Conservation (phyloP, 2,113 vertebrate species). For the Pavo muticus region DNA sequence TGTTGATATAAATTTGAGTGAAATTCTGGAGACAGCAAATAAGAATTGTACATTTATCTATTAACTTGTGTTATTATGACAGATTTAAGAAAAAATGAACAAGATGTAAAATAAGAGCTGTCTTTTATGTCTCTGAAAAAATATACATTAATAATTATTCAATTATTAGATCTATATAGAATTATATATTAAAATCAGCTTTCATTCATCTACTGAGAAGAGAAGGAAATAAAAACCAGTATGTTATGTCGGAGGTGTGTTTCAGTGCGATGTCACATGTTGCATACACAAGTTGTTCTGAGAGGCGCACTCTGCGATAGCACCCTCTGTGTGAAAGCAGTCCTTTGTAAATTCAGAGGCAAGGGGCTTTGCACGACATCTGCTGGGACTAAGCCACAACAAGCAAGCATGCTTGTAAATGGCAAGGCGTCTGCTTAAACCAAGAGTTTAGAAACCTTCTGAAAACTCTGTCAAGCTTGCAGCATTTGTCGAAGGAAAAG, state of each 20-base stretch:
- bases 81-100: background rate
- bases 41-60: too few species aligned
- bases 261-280: background rate
- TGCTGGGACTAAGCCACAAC: background rate
- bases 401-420: background rate
- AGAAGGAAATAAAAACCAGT: background rate
- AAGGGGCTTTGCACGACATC: background rate
- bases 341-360: background rate
- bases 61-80: too few species aligned
- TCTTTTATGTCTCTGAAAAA: background rate
- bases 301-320: fast-evolving
- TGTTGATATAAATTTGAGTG: too few species aligned
- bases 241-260: background rate
- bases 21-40: too few species aligned
- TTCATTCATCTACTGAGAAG: background rate
- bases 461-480: background rate
- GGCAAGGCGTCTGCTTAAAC: background rate
- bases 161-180: background rate
- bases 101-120: background rate
- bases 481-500: background rate
- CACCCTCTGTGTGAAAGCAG: background rate
- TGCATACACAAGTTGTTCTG: background rate
- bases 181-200: background rate
- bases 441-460: background rate
- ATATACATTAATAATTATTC: background rate